Conservation (phyloP, 2,888 invertebrate genomes). For the Eulithis testata region DNA sequence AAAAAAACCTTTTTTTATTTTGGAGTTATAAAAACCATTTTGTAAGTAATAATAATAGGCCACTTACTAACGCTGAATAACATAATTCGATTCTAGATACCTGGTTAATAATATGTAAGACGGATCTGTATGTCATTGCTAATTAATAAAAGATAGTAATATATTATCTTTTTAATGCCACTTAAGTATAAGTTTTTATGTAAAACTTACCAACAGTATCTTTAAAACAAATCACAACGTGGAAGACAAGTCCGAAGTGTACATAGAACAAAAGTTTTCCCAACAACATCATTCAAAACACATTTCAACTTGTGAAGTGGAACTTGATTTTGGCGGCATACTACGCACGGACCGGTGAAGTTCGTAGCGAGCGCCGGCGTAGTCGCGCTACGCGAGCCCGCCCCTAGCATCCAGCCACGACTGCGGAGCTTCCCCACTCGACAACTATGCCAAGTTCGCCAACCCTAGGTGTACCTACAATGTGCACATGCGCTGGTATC, state of each 20-base stretch:
- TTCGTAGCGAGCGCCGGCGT: slow-evolving; percentile 64
- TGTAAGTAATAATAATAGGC: too few species aligned
- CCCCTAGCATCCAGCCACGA: slow-evolving; percentile 54
- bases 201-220: slow-evolving; percentile 73
- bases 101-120: too few species aligned
- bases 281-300: slow-evolving; percentile 80
- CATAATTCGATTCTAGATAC: too few species aligned
- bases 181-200: too few species aligned
- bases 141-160: too few species aligned
- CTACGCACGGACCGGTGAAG: slow-evolving; percentile 50
- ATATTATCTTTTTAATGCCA: too few species aligned
- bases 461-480: slow-evolving; percentile 24
- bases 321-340: slow-evolving; percentile 61
- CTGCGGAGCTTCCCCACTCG: slow-evolving; percentile 50
- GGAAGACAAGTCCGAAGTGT: slow-evolving; percentile 83
- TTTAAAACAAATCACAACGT: slow-evolving; percentile 82
- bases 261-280: slow-evolving; percentile 80
- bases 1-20: neutral
- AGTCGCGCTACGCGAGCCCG: slow-evolving; percentile 50
- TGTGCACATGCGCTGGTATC: slow-evolving; percentile 72
- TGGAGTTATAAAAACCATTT: neutral
- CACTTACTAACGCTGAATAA: too few species aligned
- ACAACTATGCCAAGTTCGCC: slow-evolving; percentile 39
- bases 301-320: slow-evolving; percentile 65
- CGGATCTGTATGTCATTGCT: too few species aligned